These are phyloP conservation scores for Tinamus major DNA, from an alignment of 2,797 vertebrate species.

Conservation along the genomic window DNA sequence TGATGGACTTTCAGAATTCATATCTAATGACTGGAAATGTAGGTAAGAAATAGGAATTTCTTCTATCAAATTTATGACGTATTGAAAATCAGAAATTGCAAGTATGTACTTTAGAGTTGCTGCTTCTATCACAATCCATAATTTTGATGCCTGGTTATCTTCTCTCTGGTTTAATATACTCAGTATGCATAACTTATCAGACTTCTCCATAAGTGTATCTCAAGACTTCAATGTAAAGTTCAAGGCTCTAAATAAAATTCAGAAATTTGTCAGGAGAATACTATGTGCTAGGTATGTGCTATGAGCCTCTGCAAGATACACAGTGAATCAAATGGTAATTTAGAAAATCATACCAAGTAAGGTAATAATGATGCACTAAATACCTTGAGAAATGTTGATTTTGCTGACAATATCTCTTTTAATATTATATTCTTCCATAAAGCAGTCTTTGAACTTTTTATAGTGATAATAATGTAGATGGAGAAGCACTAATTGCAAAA, in stretches of 20 bases:
- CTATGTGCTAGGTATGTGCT: neutral
- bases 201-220: neutral
- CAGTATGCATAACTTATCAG: neutral
- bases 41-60: conserved; percentile 87
- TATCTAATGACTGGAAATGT: conserved; percentile 99
- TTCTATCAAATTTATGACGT: conserved; percentile 64
- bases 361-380: neutral
- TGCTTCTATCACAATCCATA: neutral
- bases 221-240: neutral
- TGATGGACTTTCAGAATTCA: conserved; percentile 99
- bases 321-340: neutral
- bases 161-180: neutral
- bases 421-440: neutral
- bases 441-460: neutral
- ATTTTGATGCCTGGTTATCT: neutral
- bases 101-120: conserved; percentile 45
- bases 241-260: neutral
- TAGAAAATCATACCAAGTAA: neutral
- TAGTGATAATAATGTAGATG: neutral
- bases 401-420: neutral
- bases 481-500: neutral
- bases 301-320: neutral
- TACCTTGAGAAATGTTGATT: neutral
- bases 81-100: conserved; percentile 70
- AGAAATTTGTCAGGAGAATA: neutral